Evolutionary conservation across 2,888 invertebrate species (phyloP).

Genomic region (Margaritifera margaritifera): DNA sequence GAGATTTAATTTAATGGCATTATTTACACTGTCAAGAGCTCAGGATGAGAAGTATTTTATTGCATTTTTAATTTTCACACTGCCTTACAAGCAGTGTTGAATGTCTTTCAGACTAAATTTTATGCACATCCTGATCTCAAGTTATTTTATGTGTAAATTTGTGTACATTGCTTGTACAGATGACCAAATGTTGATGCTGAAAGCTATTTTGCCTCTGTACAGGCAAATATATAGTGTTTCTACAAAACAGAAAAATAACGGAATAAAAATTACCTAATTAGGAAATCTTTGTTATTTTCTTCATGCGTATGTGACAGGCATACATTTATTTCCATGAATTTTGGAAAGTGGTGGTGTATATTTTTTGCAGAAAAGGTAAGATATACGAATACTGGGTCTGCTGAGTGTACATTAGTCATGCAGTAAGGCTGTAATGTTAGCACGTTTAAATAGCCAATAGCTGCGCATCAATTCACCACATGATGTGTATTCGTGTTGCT

Average conservation of each 20-base stretch:
- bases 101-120: conserved; percentile 19
- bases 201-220: conserved; percentile 7
- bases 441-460: too few species aligned
- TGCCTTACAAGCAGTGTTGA: conserved; percentile 8
- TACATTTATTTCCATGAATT: too few species aligned
- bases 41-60: conserved; percentile 9
- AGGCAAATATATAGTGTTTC: conserved; percentile 16
- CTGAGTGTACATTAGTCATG: too few species aligned
- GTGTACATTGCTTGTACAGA: conserved; percentile 1
- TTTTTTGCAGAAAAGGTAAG: too few species aligned
- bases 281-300: neutral
- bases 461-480: too few species aligned
- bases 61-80: conserved; percentile 5
- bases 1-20: conserved; percentile 1
- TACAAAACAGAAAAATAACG: conserved; percentile 14
- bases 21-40: conserved; percentile 7
- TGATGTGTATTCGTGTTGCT: too few species aligned
- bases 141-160: conserved; percentile 20
- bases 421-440: too few species aligned
- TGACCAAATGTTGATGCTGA: too few species aligned
- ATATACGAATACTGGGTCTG: too few species aligned
- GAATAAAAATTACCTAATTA: conserved; percentile 24
- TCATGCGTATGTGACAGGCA: neutral
- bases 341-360: too few species aligned
- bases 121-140: conserved; percentile 17